Conservation (phyloP, 2,113 vertebrate species). For the Galeopterus variegatus region DNA sequence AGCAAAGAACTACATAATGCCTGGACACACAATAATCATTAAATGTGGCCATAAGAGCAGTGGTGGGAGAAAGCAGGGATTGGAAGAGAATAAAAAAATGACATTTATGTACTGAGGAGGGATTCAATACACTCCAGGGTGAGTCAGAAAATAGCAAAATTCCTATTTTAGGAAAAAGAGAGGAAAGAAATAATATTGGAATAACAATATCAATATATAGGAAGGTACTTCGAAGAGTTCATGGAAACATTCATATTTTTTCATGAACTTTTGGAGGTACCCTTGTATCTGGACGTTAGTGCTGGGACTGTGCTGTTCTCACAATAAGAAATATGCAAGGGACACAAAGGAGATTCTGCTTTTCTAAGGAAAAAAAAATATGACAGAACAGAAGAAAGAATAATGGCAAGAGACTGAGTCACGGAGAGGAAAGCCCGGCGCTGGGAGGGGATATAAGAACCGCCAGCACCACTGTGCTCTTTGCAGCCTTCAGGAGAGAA, state of each 20-base stretch:
- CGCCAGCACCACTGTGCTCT: rapidly evolving
- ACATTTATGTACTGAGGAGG: neutral
- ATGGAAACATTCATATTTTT: too few species aligned
- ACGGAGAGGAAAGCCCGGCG: neutral
- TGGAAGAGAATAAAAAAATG: slow-evolving; percentile 31
- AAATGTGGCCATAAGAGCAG: neutral
- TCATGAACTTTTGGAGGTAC: too few species aligned
- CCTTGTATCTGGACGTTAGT: too few species aligned
- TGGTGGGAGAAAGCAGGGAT: neutral
- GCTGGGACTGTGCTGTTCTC: neutral
- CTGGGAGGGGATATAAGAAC: neutral
- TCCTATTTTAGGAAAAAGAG: neutral
- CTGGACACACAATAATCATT: slow-evolving; percentile 21
- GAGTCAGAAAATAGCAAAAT: neutral
- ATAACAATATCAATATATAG: neutral
- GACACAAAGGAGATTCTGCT: neutral
- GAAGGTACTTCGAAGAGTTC: too few species aligned
- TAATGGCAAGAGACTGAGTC: neutral
- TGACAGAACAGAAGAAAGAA: neutral
- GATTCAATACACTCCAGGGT: neutral
- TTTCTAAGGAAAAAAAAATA: neutral
- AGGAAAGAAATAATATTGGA: neutral
- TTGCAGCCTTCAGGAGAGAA: neutral
- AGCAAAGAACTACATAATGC: slow-evolving; percentile 35
- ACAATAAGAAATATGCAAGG: neutral